Evolutionary conservation across 2,113 vertebrate species (phyloP), one percentile per base, ranked within the genome.

Genomic region (Chaetura pelagica): DNA sequence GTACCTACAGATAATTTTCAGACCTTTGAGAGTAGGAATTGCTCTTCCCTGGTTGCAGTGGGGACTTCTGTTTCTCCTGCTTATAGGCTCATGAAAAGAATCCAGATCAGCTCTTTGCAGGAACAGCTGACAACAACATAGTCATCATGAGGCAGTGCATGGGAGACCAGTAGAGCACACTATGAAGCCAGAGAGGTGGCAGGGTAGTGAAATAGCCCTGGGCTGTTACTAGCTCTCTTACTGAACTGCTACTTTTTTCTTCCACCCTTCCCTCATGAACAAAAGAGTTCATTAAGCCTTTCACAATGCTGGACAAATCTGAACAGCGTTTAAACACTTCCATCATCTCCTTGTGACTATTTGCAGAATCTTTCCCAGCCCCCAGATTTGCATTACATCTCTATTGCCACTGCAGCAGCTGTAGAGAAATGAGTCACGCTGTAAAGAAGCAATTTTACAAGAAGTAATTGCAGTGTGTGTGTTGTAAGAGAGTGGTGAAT

Each of bases 341-440:
- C 54, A 20, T 66, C 10, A 4, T 71, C 21, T 55, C 40, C 80
- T 27, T 57, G 40, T 84, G 85, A 46, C 48, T 69, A 63, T 73
- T 72, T 30, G 68, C 63, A 64, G 16, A 86, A 52, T 24, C 26
- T 58, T 73, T 90, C 63, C 69, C 88, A 93, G 71, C 57, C 75
- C 51, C 30, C 14, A 77, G 68, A 59, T 68, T 95, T 88, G 34
- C 40, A 40, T 74, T 92, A 35, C 59, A 58, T 86, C 54, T 83
- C 90, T 72, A 0, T 77, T 57, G 83, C 68, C 82, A 44, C 73
- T 61, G 64, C 76, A 90, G 86, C 92, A 93, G 92, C 86, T 94
- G 93, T 64, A 46, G 49, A 92, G 69, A 38, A 89, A n/a, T 95
- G 77, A 95, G 89, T 77, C 81, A 78, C 78, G 2, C 0, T 24